Conservation (phyloP, 2,888 invertebrate genomes). For the Philaethria dido region DNA sequence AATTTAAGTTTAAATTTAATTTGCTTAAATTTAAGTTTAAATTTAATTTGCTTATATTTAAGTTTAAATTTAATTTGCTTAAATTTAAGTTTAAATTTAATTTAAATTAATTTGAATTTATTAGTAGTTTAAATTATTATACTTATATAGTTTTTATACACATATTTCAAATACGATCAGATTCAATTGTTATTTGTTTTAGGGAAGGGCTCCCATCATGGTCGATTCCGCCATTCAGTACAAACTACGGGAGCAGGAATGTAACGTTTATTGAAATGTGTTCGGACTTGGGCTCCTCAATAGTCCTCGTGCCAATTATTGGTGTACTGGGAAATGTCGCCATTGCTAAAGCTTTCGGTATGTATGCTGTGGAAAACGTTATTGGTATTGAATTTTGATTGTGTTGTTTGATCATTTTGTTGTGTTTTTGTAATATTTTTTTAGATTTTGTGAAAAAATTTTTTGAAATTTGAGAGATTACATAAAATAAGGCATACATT, state of each 20-base stretch:
- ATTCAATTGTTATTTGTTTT: conserved; percentile 44
- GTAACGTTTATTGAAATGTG: conserved; percentile 88
- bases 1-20: too few relatives aligned
- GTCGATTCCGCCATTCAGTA: conserved; percentile 88
- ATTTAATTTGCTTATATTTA: too few relatives aligned
- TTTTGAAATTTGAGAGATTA: too few relatives aligned
- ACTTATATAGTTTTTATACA: too few relatives aligned
- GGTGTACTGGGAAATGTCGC: conserved; percentile 97
- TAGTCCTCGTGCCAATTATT: conserved; percentile 93
- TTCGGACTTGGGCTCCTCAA: conserved; percentile 92
- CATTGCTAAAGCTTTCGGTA: conserved; percentile 97
- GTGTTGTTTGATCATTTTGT: not conserved
- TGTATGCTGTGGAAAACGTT: conserved; percentile 53
- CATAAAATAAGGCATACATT: too few relatives aligned
- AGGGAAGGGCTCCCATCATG: conserved; percentile 89
- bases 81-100: too few relatives aligned
- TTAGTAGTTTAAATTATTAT: too few relatives aligned
- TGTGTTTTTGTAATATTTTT: not conserved
- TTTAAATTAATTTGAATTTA: too few relatives aligned
- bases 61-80: too few relatives aligned
- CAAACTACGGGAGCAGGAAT: conserved; percentile 83
- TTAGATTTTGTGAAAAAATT: too few relatives aligned
- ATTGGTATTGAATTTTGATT: not conserved
- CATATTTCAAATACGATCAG: not conserved
- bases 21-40: too few relatives aligned